A percentile compares a stretch with the other conserved stretches of the same genome.
Conservation (phyloP, 2,888 invertebrate species). For the Allolobophora icterica region DNA sequence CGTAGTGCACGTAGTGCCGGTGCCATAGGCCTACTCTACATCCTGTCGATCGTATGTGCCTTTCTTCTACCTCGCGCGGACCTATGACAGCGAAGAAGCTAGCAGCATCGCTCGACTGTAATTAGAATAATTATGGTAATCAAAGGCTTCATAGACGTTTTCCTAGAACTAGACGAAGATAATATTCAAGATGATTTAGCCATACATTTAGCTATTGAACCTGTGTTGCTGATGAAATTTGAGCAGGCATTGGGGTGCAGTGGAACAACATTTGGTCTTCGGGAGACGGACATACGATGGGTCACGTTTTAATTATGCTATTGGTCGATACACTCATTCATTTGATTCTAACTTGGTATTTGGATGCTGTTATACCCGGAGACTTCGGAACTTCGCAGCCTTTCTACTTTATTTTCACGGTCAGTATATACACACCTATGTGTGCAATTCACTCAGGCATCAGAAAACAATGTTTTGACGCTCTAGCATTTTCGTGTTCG, state of each 20-base stretch:
- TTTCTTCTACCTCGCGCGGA: too few species aligned
- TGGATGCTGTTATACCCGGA: constrained; percentile 43
- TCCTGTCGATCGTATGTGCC: too few species aligned
- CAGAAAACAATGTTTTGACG: too few species aligned
- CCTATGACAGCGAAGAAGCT: too few species aligned
- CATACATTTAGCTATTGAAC: not conserved
- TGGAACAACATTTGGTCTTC: constrained; percentile 53
- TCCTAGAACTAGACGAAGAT: not conserved
- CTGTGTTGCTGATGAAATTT: not conserved
- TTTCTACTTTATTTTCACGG: constrained; percentile 34
- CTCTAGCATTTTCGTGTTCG: too few species aligned
- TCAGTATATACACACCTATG: not conserved
- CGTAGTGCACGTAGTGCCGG: too few species aligned
- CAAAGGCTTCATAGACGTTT: too few species aligned
- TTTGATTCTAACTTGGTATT: constrained; percentile 43
- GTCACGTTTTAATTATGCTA: constrained; percentile 49
- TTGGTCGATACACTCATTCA: constrained; percentile 44
- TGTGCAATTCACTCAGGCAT: too few species aligned
- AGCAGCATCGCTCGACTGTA: too few species aligned
- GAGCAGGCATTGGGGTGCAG: constrained; percentile 44
- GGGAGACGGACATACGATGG: constrained; percentile 58
- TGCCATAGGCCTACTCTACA: too few species aligned
- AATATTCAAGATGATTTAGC: too few species aligned
- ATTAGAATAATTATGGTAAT: too few species aligned
- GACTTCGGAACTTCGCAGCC: constrained; percentile 37